phyloP scores from a whole-genome alignment of 1,140 invertebrate species.

The Panagrolaimus sp. region DNA sequence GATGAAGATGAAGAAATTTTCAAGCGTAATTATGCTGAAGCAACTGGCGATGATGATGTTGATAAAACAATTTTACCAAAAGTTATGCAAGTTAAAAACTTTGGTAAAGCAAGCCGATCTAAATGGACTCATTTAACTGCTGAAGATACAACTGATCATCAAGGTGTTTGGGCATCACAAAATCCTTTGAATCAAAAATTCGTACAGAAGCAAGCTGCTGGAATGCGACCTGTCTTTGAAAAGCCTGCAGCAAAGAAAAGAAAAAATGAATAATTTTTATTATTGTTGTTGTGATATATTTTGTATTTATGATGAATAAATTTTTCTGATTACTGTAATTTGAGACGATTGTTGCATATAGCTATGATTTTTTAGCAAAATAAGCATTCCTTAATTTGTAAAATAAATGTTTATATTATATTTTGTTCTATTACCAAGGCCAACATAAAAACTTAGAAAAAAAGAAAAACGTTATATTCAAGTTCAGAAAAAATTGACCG shows the following conservation, averaged over 20 bases:
- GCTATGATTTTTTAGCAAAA: too few species aligned
- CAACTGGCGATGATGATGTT: conserved; percentile 97
- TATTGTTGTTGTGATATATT: too few species aligned
- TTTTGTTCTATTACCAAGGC: too few species aligned
- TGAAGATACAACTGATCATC: conserved; percentile 96
- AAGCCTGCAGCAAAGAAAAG: conserved; percentile 65
- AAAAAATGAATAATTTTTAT: conserved; percentile 24
- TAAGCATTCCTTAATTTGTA: too few species aligned
- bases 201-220: conserved; percentile 79
- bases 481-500: too few species aligned
- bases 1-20: conserved; percentile 86
- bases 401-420: too few species aligned
- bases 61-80: conserved; percentile 96
- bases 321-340: too few species aligned
- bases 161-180: conserved; percentile 90
- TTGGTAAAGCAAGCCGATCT: conserved; percentile 91
- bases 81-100: conserved; percentile 99
- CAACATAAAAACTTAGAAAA: too few species aligned
- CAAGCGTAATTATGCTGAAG: conserved; percentile 88
- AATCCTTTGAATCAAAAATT: conserved; percentile 82
- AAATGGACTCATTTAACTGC: conserved; percentile 99
- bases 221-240: conserved; percentile 88
- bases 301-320: too few species aligned
- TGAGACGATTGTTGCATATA: too few species aligned
- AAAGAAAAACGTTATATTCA: too few species aligned